Evolutionary conservation across 2,113 vertebrate species (phyloP).

Genomic region (Sus scrofa): DNA sequence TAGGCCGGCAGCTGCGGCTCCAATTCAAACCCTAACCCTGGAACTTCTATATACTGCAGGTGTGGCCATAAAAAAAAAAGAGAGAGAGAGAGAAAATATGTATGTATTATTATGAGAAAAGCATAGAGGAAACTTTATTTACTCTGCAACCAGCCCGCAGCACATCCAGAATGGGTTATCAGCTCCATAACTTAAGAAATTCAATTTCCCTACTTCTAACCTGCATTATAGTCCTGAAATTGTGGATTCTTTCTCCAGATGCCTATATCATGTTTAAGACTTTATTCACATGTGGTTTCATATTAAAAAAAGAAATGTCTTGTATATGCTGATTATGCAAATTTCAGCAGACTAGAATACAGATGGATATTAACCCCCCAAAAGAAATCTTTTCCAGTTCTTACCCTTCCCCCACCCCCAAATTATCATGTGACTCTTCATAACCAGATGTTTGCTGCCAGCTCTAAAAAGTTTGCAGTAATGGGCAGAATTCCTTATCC

Average conservation of each 20-base stretch:
- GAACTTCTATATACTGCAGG: no score
- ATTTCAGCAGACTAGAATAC: not conserved
- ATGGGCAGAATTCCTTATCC: rapidly evolving
- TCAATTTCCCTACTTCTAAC: not conserved
- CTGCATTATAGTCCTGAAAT: not conserved
- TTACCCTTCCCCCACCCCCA: not conserved
- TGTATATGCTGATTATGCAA: not conserved
- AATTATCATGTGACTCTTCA: not conserved
- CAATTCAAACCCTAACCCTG: no score
- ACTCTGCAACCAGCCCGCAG: rapidly evolving
- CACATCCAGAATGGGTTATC: not conserved
- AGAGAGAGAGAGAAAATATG: no score
- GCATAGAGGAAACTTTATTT: not conserved
- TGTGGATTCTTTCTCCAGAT: not conserved
- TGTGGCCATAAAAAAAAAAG: no score
- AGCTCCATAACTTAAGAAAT: not conserved
- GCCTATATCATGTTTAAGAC: not conserved
- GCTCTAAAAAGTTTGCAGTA: not conserved
- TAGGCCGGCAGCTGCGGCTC: no score
- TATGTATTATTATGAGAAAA: not conserved
- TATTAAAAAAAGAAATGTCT: not conserved
- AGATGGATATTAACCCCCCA: not conserved
- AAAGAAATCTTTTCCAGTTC: not conserved
- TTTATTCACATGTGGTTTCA: not conserved
- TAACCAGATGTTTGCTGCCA: not conserved